Base-by-base conservation (phyloP, 1,140 invertebrate species). In the Trissolcus basalis region DNA sequence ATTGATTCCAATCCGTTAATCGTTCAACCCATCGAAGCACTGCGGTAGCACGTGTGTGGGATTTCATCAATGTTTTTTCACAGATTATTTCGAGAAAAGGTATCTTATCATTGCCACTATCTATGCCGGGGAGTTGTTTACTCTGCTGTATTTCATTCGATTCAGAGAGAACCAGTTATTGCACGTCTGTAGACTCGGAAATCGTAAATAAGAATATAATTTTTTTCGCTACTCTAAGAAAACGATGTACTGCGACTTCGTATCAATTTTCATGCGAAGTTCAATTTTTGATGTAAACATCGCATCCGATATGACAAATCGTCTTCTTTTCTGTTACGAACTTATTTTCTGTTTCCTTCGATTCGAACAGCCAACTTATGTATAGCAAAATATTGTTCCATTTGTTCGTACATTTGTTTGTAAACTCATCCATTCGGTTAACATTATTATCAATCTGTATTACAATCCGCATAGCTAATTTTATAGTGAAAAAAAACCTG, bases 101-200 rank as follows among this genome's bases (percentile, higher is more conserved):
- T 64, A 54, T 59, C 60, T 72, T 72, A 64, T 72, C 60, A 43
- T 19, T 47, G 45, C 11, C 16, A 43, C 48, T 72, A 72, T 72
- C 54, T 64, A 12, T 27, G 19, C 19, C 19, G 19, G 19, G 6
- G 19, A 27, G 45, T 4, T 71, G 58, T 51, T 58, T 56, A 47
- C 49, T 54, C 35, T 58, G 54, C 43, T 44, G 69, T 72, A 72
- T 72, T 64, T 72, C 48, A 72, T 59, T 64, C 60, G 54, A 59
- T 59, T 64, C 43, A 59, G 13, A 15, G 48, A 64, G 49, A 49
- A 43, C 36, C 56, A 72, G 69, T 64, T 60, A 64, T 64, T 72
- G 69, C 59, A 27, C 60, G 63, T 63, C n/a, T 47, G 54, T 35
- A 13, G 19, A 56, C 32, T 55, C 8, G 53, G n/a, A 63, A 51